Evolutionary conservation across 2,888 invertebrate species (phyloP).

Genomic region (Drosophila paramelanica): DNA sequence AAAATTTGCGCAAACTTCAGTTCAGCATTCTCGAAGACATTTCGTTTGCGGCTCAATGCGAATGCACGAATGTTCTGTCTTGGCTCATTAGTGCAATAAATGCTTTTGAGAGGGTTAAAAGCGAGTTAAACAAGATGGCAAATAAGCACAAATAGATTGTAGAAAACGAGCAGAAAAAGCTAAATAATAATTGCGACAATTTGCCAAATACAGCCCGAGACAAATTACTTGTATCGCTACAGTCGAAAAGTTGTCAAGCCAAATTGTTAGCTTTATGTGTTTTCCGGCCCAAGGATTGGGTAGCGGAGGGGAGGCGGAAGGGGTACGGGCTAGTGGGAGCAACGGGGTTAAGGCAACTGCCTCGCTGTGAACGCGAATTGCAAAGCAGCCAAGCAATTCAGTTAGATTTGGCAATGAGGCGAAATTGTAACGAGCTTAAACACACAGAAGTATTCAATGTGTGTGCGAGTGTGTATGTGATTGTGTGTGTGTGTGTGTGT

Average conservation of each 20-base stretch:
- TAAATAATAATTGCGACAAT: constrained; percentile 78
- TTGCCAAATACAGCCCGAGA: constrained; percentile 61
- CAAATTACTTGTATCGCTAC: constrained; percentile 65
- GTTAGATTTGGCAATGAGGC: constrained; percentile 65
- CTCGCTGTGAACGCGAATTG: constrained; percentile 10
- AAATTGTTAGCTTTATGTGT: constrained; percentile 59
- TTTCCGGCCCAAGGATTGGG: constrained; percentile 22
- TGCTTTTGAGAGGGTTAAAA: constrained; percentile 5
- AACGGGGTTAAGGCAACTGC: neutral
- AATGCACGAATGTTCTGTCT: constrained; percentile 17
- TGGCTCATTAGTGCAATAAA: constrained; percentile 64
- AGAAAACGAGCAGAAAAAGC: constrained; percentile 49
- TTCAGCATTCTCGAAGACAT: constrained; percentile 46
- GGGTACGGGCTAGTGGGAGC: neutral
- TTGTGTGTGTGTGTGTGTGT: constrained; percentile 6
- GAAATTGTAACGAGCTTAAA: constrained; percentile 67
- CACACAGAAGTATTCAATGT: constrained; percentile 14
- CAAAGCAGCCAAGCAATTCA: constrained; percentile 42
- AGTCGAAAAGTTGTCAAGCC: constrained; percentile 63
- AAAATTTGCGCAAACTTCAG: constrained; percentile 40
- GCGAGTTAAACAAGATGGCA: no score
- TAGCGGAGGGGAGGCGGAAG: neutral
- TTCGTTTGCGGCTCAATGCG: constrained; percentile 38
- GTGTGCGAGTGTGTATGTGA: constrained; percentile 5
- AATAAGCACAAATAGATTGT: neutral